These are phyloP conservation scores for Entomyzon cyanotis DNA, from an alignment of 2,113 vertebrate genomes.

Conservation along the genomic window DNA sequence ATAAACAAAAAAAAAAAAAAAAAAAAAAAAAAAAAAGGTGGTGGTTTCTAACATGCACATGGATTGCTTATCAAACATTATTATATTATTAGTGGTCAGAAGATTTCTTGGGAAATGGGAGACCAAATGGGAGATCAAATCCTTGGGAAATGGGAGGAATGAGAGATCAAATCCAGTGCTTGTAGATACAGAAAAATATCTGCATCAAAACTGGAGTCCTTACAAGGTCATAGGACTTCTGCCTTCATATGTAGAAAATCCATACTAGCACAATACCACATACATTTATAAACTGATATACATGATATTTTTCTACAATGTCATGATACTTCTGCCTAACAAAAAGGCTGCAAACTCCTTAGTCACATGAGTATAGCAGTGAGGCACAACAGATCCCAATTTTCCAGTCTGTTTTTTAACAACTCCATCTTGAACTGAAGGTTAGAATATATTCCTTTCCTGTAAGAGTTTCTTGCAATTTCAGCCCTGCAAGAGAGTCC, in stretches of 20 bases:
- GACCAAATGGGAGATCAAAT: background rate
- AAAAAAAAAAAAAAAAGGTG: background rate
- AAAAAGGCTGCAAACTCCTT: background rate
- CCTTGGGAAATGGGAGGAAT: background rate
- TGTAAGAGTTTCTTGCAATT: background rate
- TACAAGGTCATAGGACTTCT: background rate
- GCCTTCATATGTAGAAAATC: background rate
- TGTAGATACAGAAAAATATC: background rate
- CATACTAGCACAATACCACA: background rate
- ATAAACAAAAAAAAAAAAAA: background rate
- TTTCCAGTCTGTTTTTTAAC: background rate
- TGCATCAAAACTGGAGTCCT: background rate
- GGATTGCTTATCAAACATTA: background rate
- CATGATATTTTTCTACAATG: background rate
- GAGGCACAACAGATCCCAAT: background rate
- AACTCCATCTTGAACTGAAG: background rate
- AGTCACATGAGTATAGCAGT: background rate
- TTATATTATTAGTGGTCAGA: background rate
- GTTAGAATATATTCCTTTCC: background rate
- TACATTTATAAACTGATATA: background rate
- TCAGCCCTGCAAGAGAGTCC: background rate
- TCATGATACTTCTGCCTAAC: background rate
- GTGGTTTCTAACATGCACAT: background rate
- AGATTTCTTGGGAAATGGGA: background rate
- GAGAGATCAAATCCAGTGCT: background rate